Conservation (phyloP, 1,140 invertebrate genomes). For the Aporrectodea caliginosa region DNA sequence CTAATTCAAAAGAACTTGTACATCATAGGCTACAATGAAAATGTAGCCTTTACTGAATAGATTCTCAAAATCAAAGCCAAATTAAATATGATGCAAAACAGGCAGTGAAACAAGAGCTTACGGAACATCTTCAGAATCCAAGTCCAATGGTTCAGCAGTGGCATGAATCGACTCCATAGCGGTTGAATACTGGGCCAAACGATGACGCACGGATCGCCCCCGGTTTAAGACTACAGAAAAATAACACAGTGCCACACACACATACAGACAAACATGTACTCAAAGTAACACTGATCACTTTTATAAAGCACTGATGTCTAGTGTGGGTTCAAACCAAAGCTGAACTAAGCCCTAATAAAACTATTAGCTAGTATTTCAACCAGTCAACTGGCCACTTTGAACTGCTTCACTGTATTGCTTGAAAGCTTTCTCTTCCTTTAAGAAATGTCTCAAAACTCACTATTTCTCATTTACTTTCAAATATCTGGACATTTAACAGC, state of each 20-base stretch:
- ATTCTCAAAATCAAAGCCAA: no score
- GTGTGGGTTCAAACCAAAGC: not conserved
- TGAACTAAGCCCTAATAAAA: not conserved
- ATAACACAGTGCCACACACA: not conserved
- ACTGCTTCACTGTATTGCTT: no score
- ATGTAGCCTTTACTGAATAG: no score
- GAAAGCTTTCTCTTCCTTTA: no score
- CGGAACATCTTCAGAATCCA: not conserved
- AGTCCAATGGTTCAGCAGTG: not conserved
- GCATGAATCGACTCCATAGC: conserved; percentile 97
- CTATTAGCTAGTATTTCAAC: not conserved
- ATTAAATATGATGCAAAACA: no score
- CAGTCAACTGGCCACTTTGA: not conserved
- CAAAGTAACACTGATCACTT: not conserved
- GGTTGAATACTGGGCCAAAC: conserved; percentile 89
- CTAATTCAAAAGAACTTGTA: no score
- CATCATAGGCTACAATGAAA: no score
- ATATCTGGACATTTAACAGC: no score
- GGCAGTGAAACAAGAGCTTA: no score
- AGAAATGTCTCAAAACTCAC: no score
- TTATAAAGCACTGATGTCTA: not conserved
- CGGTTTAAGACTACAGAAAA: conserved; percentile 44
- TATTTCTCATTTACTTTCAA: no score
- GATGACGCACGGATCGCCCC: conserved; percentile 78
- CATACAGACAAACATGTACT: not conserved